Percentiles rank a stretch among this genome's conserved stretches.
phyloP scores from a whole-genome alignment of 2,797 vertebrate species.

The Argyrosomus regius region DNA sequence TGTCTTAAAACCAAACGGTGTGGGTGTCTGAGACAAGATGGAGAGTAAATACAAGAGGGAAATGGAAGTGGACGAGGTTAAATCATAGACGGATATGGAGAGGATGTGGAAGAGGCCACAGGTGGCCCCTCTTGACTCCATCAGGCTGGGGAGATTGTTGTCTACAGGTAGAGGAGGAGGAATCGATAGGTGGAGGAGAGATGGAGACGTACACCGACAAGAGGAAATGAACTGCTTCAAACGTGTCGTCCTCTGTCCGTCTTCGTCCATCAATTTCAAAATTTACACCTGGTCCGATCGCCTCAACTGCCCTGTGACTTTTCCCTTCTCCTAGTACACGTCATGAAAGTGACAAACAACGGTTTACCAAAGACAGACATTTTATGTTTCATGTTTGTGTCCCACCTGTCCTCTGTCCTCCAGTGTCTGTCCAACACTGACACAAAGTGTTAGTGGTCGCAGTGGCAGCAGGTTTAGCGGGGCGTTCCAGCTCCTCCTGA shows the following conservation, averaged over 20 bases:
- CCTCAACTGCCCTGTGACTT: neutral
- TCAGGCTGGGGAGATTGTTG: slow-evolving; percentile 61
- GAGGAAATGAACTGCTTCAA: slow-evolving; percentile 46
- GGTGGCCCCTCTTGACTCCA: slow-evolving; percentile 59
- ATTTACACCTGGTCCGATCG: neutral
- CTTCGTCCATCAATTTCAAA: neutral
- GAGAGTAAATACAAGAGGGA: slow-evolving; percentile 30
- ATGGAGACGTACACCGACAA: slow-evolving; percentile 24
- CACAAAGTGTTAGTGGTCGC: too few species aligned
- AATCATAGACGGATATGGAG: slow-evolving; percentile 60
- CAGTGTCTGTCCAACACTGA: too few species aligned
- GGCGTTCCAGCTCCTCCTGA: too few species aligned
- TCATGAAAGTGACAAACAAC: too few species aligned
- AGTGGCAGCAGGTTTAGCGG: too few species aligned
- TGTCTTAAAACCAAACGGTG: slow-evolving; percentile 21
- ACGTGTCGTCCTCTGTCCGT: slow-evolving; percentile 21
- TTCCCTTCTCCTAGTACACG: neutral
- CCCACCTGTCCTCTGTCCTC: too few species aligned
- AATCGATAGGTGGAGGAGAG: slow-evolving; percentile 48
- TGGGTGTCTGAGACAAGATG: slow-evolving; percentile 23
- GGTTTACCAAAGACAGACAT: too few species aligned
- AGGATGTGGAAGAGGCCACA: slow-evolving; percentile 74
- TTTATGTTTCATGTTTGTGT: too few species aligned
- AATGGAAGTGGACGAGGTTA: slow-evolving; percentile 32
- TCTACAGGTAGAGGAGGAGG: slow-evolving; percentile 20